A percentile compares a stretch with the other conserved stretches of the same genome.
Evolutionary conservation across 2,888 invertebrate genomes (phyloP).

Genomic region (Acleris sparsana): DNA sequence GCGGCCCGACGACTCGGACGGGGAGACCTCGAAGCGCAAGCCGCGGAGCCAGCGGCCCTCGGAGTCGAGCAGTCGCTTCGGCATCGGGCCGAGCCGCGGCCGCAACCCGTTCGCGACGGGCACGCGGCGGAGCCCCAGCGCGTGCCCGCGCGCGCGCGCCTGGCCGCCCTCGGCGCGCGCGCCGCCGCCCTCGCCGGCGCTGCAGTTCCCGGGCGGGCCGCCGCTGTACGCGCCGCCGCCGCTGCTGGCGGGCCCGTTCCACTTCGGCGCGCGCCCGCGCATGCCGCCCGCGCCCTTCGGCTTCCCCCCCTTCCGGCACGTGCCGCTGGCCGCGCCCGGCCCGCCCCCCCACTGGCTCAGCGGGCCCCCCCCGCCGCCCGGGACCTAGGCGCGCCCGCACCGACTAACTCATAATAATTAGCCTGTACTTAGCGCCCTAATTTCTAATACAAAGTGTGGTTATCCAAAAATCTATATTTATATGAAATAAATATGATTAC

Average conservation of each 20-base stretch:
- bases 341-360: slow-evolving; percentile 63
- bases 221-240: slow-evolving; percentile 53
- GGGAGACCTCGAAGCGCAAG: slow-evolving; percentile 60
- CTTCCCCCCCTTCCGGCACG: slow-evolving; percentile 53
- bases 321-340: slow-evolving; percentile 51
- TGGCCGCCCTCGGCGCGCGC: slow-evolving; percentile 55
- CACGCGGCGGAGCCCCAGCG: slow-evolving; percentile 54
- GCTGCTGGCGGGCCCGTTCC: slow-evolving; percentile 53
- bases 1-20: slow-evolving; percentile 54
- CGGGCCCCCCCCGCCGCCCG: slow-evolving; percentile 71
- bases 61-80: slow-evolving; percentile 72
- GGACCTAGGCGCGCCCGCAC: slow-evolving; percentile 61
- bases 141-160: slow-evolving; percentile 53
- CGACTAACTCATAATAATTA: slow-evolving; percentile 52
- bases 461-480: slow-evolving; percentile 81
- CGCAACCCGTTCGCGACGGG: slow-evolving; percentile 63
- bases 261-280: slow-evolving; percentile 57
- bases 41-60: slow-evolving; percentile 69
- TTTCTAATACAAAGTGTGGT: slow-evolving; percentile 76
- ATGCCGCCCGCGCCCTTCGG: slow-evolving; percentile 48
- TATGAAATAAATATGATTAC: slow-evolving; percentile 69
- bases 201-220: slow-evolving; percentile 55
- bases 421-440: slow-evolving; percentile 52
- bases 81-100: slow-evolving; percentile 66
- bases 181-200: slow-evolving; percentile 54